These are phyloP conservation scores for Sander vitreus DNA, from an alignment of 2,113 vertebrate genomes.

Conservation along the genomic window DNA sequence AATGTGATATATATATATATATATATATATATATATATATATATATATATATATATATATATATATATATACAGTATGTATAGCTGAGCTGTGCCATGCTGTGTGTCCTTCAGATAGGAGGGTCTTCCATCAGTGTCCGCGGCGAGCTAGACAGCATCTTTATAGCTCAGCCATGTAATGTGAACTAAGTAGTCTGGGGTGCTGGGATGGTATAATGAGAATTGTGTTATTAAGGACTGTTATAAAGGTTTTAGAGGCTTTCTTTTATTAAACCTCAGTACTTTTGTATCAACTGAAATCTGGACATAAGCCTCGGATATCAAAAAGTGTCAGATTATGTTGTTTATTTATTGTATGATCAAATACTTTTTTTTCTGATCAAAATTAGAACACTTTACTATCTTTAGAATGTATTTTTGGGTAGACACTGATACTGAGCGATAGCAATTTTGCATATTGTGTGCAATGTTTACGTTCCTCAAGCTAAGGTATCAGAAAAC, in stretches of 20 bases:
- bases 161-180: background rate
- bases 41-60: no score
- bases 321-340: background rate
- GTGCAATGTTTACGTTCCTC: background rate
- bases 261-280: background rate
- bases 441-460: background rate
- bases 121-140: slow-evolving; percentile 32
- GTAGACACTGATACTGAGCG: background rate
- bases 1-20: no score
- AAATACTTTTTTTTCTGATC: background rate
- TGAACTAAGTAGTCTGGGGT: background rate
- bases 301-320: background rate
- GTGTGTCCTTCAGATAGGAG: slow-evolving; percentile 69
- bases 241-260: background rate
- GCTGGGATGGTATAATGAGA: background rate
- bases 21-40: no score
- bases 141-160: background rate
- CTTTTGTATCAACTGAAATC: background rate
- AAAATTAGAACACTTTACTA: background rate
- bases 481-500: background rate
- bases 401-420: background rate
- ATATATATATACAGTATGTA: no score
- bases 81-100: no score
- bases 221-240: background rate
- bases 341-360: background rate